These are phyloP conservation scores for Setipinna tenuifilis DNA, from an alignment of 2,797 vertebrate species.

Conservation along the genomic window DNA sequence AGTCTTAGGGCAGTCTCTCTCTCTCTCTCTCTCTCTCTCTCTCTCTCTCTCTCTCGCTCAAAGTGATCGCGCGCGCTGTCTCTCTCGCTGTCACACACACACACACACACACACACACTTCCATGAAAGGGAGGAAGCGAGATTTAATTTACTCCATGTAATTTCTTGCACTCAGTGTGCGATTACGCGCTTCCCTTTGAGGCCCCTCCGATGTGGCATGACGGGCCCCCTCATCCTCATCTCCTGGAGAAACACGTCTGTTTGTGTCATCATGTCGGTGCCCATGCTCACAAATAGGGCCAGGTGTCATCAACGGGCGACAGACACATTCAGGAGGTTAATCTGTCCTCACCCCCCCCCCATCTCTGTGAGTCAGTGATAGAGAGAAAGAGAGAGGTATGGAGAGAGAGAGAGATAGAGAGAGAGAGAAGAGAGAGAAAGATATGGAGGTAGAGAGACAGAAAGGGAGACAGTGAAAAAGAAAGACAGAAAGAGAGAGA, in stretches of 20 bases:
- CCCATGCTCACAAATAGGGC: background rate
- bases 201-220: background rate
- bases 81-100: background rate
- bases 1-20: background rate
- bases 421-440: background rate
- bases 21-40: too few species aligned
- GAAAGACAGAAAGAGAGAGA: too few species aligned
- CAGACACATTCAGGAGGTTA: background rate
- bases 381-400: background rate
- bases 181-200: conserved; percentile 9
- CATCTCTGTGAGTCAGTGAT: background rate
- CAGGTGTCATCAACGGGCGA: background rate
- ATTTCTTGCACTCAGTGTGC: background rate
- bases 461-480: too few species aligned
- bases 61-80: too few species aligned
- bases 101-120: background rate
- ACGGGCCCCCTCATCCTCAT: background rate
- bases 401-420: background rate
- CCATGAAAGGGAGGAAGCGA: background rate
- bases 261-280: background rate
- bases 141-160: conserved; percentile 4
- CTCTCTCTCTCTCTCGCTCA: background rate
- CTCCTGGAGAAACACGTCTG: background rate
- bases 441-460: background rate
- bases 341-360: background rate